phyloP scores from a whole-genome alignment of 2,888 invertebrate species.

The Pachliopta kotzebuea region DNA sequence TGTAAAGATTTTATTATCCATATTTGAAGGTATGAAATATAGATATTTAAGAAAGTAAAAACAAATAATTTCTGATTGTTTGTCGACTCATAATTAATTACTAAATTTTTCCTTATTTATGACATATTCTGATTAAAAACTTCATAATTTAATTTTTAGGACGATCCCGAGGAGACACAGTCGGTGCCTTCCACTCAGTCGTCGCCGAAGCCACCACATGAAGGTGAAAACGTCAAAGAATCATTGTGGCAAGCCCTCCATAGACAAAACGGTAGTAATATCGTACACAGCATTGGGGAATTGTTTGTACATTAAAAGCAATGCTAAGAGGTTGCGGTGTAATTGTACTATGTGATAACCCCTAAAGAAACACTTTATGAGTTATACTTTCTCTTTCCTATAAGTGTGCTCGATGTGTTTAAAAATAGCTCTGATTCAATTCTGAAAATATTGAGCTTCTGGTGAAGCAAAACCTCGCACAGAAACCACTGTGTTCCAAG shows the following conservation, averaged over 20 bases:
- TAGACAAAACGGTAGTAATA: conserved; percentile 73
- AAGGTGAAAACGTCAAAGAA: conserved; percentile 76
- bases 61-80: too few species aligned
- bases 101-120: too few species aligned
- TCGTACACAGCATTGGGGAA: conserved; percentile 15
- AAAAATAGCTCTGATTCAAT: too few species aligned
- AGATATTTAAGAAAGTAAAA: too few species aligned
- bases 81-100: too few species aligned
- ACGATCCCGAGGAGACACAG: conserved; percentile 75
- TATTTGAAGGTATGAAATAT: too few species aligned
- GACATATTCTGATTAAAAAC: too few species aligned
- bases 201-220: conserved; percentile 65
- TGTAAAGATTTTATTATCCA: too few species aligned
- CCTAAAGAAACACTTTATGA: not conserved
- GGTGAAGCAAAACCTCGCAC: too few species aligned
- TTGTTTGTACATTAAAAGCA: not conserved
- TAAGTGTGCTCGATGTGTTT: not conserved
- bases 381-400: not conserved
- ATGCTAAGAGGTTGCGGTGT: not conserved
- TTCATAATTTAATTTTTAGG: conserved; percentile 47
- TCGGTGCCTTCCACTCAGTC: conserved; percentile 72
- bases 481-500: too few species aligned
- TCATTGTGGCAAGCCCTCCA: conserved; percentile 79
- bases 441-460: too few species aligned
- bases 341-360: not conserved